These are phyloP conservation scores for Myotis vivesi DNA, from an alignment of 2,797 vertebrate genomes.

Conservation along the genomic window DNA sequence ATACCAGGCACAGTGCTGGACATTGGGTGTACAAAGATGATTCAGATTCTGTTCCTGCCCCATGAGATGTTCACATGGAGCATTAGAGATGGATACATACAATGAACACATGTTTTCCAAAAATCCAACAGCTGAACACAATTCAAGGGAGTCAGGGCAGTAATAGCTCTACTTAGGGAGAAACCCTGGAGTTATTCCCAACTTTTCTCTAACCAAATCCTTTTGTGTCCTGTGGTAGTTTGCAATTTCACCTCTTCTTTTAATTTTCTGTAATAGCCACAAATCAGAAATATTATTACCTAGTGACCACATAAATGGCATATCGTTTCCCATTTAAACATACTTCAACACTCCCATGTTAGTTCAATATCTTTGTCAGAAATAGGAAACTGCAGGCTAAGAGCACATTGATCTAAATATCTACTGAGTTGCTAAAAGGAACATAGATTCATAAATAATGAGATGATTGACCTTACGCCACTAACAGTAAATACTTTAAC, in stretches of 20 bases:
- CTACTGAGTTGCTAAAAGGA: conserved; percentile 22
- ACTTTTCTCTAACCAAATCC: not conserved
- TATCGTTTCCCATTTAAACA: not conserved
- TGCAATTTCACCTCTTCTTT: conserved; percentile 27
- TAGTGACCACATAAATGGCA: not conserved
- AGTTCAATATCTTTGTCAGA: conserved; percentile 34
- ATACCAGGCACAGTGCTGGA: not conserved
- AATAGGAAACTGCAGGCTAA: not conserved
- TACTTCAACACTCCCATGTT: conserved; percentile 32
- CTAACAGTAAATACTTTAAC: conserved; percentile 56
- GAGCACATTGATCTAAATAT: conserved; percentile 30
- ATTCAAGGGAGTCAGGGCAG: not conserved
- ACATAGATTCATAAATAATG: conserved; percentile 63
- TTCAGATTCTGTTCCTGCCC: not conserved
- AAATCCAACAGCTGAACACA: not conserved
- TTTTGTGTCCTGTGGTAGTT: not conserved
- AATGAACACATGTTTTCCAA: not conserved
- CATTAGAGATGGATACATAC: not conserved
- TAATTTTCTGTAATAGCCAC: not conserved
- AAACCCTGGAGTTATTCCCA: not conserved
- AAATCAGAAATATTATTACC: conserved; percentile 37
- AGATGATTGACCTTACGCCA: conserved; percentile 63
- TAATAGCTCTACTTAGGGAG: not conserved
- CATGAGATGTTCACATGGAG: not conserved
- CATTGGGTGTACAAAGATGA: not conserved